phyloP scores from a whole-genome alignment of 2,888 invertebrate genomes.

The Drosophila bunnanda region DNA sequence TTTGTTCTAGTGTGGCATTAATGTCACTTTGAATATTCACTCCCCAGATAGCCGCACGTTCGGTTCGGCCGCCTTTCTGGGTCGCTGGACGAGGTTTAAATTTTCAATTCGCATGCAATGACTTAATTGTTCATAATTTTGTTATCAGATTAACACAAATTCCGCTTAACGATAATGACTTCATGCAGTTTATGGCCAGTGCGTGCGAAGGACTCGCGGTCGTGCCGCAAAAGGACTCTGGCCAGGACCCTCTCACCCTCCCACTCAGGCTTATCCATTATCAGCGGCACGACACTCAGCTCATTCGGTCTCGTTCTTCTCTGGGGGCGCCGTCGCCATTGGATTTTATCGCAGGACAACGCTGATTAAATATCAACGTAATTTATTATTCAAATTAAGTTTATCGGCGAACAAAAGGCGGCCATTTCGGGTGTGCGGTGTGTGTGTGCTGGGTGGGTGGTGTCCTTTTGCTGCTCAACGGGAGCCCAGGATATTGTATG shows the following conservation, averaged over 20 bases:
- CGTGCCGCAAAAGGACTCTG: constrained; percentile 19
- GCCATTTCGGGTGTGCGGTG: constrained; percentile 6
- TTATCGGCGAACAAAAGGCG: constrained; percentile 72
- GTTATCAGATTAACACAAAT: constrained; percentile 80
- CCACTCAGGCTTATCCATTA: constrained; percentile 61
- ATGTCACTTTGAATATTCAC: constrained; percentile 43
- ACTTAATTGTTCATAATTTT: constrained; percentile 80
- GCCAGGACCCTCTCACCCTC: constrained; percentile 12
- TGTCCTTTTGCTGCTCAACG: constrained; percentile 5
- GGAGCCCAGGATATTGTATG: constrained; percentile 17
- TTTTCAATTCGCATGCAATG: constrained; percentile 81
- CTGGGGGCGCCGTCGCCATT: constrained; percentile 58
- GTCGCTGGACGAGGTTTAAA: constrained; percentile 54
- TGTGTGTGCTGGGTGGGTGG: constrained; percentile 2
- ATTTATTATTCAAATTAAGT: constrained; percentile 78
- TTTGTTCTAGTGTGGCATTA: constrained; percentile 47
- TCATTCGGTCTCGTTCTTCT: constrained; percentile 30
- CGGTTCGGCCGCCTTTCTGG: constrained; percentile 6
- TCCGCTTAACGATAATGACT: constrained; percentile 80
- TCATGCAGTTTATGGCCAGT: constrained; percentile 76
- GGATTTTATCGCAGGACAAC: constrained; percentile 71
- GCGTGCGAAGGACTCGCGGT: constrained; percentile 57
- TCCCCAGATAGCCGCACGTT: constrained; percentile 35
- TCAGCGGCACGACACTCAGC: constrained; percentile 62
- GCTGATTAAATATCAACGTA: constrained; percentile 78